phyloP scores from a whole-genome alignment of 2,113 vertebrate species.

The Oreochromis spilurus region DNA sequence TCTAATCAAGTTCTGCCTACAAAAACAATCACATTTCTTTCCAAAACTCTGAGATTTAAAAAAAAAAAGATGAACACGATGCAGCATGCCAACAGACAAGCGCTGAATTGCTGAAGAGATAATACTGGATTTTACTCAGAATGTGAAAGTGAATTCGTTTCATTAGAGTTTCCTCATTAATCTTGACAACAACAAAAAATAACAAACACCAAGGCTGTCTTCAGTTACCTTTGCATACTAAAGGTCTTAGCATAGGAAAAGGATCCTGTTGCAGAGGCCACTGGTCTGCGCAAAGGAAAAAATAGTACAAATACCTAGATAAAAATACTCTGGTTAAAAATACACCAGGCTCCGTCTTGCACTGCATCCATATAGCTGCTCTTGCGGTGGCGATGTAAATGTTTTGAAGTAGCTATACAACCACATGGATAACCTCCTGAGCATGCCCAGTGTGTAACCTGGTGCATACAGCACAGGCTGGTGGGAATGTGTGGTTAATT shows the following conservation, averaged over 20 bases:
- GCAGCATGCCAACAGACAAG: not conserved
- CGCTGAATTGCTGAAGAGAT: not conserved
- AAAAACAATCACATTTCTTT: not conserved
- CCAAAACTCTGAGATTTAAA: not conserved
- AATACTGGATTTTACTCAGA: not conserved
- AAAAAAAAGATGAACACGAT: not conserved
- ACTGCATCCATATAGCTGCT: conserved; percentile 14
- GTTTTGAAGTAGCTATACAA: conserved; percentile 3
- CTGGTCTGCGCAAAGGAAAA: conserved; percentile 37
- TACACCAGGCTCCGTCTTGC: not conserved
- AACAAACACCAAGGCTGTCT: not conserved
- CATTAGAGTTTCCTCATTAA: not conserved
- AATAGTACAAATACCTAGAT: conserved; percentile 46
- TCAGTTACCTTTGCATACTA: not conserved
- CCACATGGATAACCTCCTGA: not conserved
- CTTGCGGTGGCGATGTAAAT: conserved; percentile 4
- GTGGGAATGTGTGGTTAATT: conserved; percentile 27
- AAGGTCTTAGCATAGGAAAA: not conserved
- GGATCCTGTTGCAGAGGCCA: conserved; percentile 21
- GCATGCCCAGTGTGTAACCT: not conserved
- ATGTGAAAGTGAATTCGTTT: rapidly evolving
- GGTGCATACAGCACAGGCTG: not conserved
- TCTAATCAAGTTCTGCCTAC: not conserved
- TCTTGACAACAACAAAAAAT: not conserved
- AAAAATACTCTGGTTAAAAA: conserved; percentile 61